Percentiles rank a stretch among this genome's conserved stretches.
Evolutionary conservation across 64 coral and sea anemone species (phyloP).

Genomic region (Dendronephthya gigantea): DNA sequence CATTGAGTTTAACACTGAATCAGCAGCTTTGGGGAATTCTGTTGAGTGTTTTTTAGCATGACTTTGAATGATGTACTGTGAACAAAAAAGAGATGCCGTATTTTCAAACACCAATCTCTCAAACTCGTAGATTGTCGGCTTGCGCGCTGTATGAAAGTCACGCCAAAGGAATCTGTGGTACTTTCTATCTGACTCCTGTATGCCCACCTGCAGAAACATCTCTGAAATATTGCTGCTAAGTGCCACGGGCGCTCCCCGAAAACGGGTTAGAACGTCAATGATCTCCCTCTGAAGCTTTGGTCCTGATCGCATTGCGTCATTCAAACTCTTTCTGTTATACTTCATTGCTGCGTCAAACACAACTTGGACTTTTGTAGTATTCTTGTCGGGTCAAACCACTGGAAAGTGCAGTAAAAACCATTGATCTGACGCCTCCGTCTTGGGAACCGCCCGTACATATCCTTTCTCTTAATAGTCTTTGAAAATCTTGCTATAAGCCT

Average conservation of each 20-base stretch:
- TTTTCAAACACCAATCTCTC: background rate
- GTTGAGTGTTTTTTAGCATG: background rate
- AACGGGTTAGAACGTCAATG: background rate
- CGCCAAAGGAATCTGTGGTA: constrained; percentile 1
- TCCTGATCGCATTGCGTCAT: background rate
- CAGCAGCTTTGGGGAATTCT: background rate
- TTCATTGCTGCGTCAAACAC: constrained; percentile 10
- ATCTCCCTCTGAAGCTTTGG: constrained; percentile 10
- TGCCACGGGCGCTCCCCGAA: background rate
- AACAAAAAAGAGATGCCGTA: constrained; percentile 7
- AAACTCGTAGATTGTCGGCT: background rate
- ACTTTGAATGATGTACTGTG: background rate
- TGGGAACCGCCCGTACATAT: constrained; percentile 21
- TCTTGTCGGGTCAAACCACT: background rate
- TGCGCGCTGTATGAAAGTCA: background rate
- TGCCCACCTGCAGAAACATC: background rate
- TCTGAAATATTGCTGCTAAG: background rate
- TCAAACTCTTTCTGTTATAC: background rate
- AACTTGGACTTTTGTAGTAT: background rate
- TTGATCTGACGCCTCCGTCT: background rate
- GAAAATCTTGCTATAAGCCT: constrained; percentile 25
- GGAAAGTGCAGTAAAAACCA: constrained; percentile 45
- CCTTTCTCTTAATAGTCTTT: constrained; percentile 47
- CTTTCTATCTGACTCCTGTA: background rate
- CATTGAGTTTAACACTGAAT: background rate